Evolutionary conservation across 23 tunicate genomes (phyloP).

Genomic region (Ascidia mentula): DNA sequence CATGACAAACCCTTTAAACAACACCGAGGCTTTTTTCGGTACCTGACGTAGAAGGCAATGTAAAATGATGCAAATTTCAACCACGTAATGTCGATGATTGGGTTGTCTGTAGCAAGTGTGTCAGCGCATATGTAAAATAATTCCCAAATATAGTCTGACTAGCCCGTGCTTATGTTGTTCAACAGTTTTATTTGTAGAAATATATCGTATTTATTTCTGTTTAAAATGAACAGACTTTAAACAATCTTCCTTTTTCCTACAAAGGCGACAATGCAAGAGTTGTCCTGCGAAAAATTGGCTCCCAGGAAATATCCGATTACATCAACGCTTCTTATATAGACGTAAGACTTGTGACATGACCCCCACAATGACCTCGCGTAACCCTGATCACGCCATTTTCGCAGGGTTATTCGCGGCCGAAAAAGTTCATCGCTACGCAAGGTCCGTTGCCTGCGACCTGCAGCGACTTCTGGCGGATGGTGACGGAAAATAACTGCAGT

Average conservation of each 20-base stretch:
- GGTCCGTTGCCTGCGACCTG: conserved; percentile 26
- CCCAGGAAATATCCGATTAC: conserved; percentile 8
- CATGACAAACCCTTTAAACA: too few species aligned
- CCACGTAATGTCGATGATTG: too few species aligned
- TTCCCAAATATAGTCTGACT: too few species aligned
- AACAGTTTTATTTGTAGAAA: too few species aligned
- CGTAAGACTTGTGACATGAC: background rate
- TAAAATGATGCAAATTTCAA: too few species aligned
- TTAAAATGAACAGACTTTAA: background rate
- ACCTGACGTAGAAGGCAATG: too few species aligned
- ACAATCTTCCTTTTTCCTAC: background rate
- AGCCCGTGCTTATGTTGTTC: too few species aligned
- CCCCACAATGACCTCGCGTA: background rate
- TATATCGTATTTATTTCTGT: too few species aligned
- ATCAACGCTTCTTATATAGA: conserved; percentile 33
- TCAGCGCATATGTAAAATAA: too few species aligned
- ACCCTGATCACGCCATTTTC: background rate
- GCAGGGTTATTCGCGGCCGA: conserved; percentile 1
- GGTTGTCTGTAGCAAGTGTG: too few species aligned
- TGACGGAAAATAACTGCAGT: conserved; percentile 17
- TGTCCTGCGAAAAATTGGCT: background rate
- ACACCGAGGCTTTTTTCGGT: too few species aligned
- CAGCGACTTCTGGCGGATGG: conserved; percentile 48
- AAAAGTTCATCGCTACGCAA: conserved; percentile 36
- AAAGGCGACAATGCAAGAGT: conserved; percentile 4